phyloP scores from a whole-genome alignment of 2,888 invertebrate species.

The Colostygia pectinataria region DNA sequence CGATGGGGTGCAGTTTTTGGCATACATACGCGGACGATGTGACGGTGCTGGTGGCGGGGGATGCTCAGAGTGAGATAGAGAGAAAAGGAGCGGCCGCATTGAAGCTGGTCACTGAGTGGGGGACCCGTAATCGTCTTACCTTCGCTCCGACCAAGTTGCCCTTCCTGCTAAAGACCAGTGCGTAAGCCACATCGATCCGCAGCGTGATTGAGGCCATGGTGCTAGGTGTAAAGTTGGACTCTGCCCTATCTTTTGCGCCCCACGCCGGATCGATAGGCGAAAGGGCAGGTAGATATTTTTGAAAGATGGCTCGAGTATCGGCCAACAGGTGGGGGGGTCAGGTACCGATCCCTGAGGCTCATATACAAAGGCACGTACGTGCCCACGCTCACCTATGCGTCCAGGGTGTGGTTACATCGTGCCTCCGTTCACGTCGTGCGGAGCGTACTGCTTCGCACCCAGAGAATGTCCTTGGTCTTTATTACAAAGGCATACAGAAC shows the following conservation, averaged over 20 bases:
- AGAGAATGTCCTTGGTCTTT: not conserved
- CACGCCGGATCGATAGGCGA: constrained; percentile 1
- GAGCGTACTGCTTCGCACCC: not conserved
- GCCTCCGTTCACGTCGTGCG: not conserved
- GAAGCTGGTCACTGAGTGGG: constrained; percentile 1
- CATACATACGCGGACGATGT: constrained; percentile 38
- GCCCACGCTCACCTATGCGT: not conserved
- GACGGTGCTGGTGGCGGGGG: constrained; percentile 24
- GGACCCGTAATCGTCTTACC: not conserved
- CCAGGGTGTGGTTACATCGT: not conserved
- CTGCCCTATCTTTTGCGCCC: not conserved
- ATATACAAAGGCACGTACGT: not conserved
- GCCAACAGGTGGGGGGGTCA: constrained; percentile 2
- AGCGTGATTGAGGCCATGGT: not conserved
- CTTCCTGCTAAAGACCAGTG: not conserved
- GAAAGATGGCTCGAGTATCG: not conserved
- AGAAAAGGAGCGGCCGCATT: not conserved
- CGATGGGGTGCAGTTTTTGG: not conserved
- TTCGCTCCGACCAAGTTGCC: constrained; percentile 7
- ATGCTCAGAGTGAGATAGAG: not conserved
- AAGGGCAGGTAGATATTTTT: not conserved
- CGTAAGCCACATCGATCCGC: not conserved
- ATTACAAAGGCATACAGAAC: constrained; percentile 13
- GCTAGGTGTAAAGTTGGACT: not conserved
- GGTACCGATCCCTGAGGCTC: not conserved